Evolutionary conservation across 2,888 invertebrate genomes (phyloP), one percentile per base, ranked within the genome.

Genomic region (Oasisia sp.): DNA sequence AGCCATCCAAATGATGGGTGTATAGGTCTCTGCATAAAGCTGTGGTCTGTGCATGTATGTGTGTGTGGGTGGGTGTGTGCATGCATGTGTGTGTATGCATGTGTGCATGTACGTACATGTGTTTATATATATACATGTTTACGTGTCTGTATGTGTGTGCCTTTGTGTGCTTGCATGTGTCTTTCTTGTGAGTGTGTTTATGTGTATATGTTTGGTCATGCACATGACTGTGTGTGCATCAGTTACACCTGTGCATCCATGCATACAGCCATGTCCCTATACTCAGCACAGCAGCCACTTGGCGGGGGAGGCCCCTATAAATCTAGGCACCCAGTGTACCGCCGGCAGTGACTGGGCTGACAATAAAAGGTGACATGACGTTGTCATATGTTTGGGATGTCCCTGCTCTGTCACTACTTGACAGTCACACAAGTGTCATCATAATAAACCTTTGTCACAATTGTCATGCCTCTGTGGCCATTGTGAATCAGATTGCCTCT

Each of bases 1-100:
- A n/a, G n/a, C n/a, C n/a, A n/a, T n/a, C n/a, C 14, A 8, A 9
- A 14, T 50, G 19, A 27, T 38, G 92, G 12, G 44, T 44, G 32
- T 89, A 38, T 44, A 58, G 74, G 32, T 91, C 32, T 89, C n/a
- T 89, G 58, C 89, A 32, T 32, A 12, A 12, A 14, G 89, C 5
- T 92, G 27, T 32, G 45, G 32, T 91, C 19, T 91, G 58, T 91
- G n/a, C 74, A 32, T 74, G 32, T 91, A 8, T 91, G 32, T 92
- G n/a, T 92, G 90, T 90, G 12, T 91, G 56, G 91, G 50, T 92
- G 90, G 44, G 32, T 90, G 32, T 92, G 44, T 92, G 32, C 91
- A 44, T 92, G 56, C 91, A 56, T 92, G 58, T 91, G 32, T 91
- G 50, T 92, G 58, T 90, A 45, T 92, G 50, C 91, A 32, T 90